phyloP scores from a whole-genome alignment of 2,888 invertebrate genomes.

The Drosophila melanocephala region DNA sequence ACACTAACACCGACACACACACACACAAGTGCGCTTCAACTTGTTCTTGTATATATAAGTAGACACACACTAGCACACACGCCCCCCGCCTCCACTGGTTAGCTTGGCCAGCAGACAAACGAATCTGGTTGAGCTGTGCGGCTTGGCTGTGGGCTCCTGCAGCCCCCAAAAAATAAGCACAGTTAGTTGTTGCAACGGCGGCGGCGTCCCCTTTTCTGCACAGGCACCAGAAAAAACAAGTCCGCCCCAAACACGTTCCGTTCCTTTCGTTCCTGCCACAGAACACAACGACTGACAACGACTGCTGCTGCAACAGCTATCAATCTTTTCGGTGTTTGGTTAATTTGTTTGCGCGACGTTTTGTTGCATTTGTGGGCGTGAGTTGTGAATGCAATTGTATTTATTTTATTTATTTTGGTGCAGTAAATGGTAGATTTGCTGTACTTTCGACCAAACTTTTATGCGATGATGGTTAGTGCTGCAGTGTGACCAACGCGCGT shows the following conservation, averaged over 20 bases:
- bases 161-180: constrained; percentile 56
- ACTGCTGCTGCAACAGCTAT: background rate
- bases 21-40: constrained; percentile 51
- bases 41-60: constrained; percentile 60
- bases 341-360: constrained; percentile 11
- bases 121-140: constrained; percentile 62
- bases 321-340: background rate
- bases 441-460: constrained; percentile 44
- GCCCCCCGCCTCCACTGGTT: constrained; percentile 36
- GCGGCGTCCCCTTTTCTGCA: constrained; percentile 66
- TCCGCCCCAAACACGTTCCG: constrained; percentile 73
- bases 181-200: constrained; percentile 47
- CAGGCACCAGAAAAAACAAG: constrained; percentile 58
- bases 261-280: constrained; percentile 56
- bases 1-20: constrained; percentile 23
- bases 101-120: constrained; percentile 43
- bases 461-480: constrained; percentile 45
- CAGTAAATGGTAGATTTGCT: constrained; percentile 44
- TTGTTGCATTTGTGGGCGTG: constrained; percentile 20
- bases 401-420: constrained; percentile 29
- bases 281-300: constrained; percentile 15
- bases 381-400: constrained; percentile 14
- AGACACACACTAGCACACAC: constrained; percentile 36
- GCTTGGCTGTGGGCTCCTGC: constrained; percentile 63
- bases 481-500: constrained; percentile 20